Evolutionary conservation across 2,888 invertebrate species (phyloP), one percentile per base, ranked within the genome.

Genomic region (Diloba caeruleocephala): DNA sequence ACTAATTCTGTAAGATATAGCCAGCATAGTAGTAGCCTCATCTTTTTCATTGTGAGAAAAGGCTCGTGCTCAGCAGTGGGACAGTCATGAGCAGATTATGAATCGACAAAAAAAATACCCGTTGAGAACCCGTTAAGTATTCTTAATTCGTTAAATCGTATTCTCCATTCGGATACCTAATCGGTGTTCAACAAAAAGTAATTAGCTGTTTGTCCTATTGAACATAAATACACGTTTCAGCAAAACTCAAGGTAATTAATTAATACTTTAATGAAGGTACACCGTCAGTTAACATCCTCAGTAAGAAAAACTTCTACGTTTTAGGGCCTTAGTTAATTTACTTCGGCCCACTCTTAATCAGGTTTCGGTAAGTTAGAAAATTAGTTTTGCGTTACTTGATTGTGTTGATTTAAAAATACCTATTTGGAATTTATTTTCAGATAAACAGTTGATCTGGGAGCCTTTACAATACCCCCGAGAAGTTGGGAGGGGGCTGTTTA

Each of bases 371-470:
- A 51, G 43, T 54, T 45, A 6, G 31, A 28, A 48, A 53, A 57
- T 53, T 58, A 43, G 58, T 50, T 53, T 19, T 6, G 25, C 10
- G 42, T 48, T 66, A n/a, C n/a, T 54, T 48, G 44, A 41, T 42
- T 51, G 53, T 50, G 19, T 66, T 48, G 41, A 33, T n/a, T n/a
- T n/a, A n/a, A 44, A 59, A 39, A 48, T 41, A 42, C 36, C 32
- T 44, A 38, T 1, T 14, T 31, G 13, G 12, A 6, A 32, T 49
- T 29, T 36, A 2, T 8, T 28, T 31, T 21, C 21, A 31, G 21
- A 13, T 29, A 2, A 17, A 6, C 5, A 10, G 28, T 2, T 23
- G 23, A 8, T 23, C 6, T 23, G 5, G 23, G 23, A 23, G 23
- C n/a, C n/a, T n/a, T n/a, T n/a, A n/a, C n/a, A n/a, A n/a, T n/a